These are phyloP conservation scores for Chloroclysta siterata DNA, from an alignment of 2,888 invertebrate genomes.

Conservation along the genomic window DNA sequence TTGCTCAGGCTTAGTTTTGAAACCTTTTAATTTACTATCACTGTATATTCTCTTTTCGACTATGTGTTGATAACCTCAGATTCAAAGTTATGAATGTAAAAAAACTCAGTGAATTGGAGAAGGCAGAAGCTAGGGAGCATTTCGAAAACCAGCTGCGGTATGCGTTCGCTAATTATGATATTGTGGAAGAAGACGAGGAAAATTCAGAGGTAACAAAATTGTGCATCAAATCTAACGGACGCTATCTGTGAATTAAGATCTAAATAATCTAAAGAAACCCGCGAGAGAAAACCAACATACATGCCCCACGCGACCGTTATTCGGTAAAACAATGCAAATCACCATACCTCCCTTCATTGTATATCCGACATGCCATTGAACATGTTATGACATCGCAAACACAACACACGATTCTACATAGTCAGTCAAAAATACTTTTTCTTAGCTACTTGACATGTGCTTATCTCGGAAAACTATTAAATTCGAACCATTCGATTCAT, in stretches of 20 bases:
- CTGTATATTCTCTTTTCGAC: background rate
- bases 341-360: conserved; percentile 56
- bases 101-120: conserved; percentile 61
- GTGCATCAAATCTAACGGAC: background rate
- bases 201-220: conserved; percentile 63
- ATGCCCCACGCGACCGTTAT: conserved; percentile 60
- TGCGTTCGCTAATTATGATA: conserved; percentile 73
- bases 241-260: background rate
- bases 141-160: conserved; percentile 76
- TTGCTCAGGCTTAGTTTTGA: conserved; percentile 23
- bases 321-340: conserved; percentile 54
- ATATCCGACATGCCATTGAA: conserved; percentile 60
- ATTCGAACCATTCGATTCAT: background rate
- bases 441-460: conserved; percentile 55
- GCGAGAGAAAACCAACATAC: no score
- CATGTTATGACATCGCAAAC: conserved; percentile 57
- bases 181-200: conserved; percentile 71
- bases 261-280: background rate
- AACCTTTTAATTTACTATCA: background rate
- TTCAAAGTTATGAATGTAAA: conserved; percentile 38
- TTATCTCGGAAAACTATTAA: conserved; percentile 39
- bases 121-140: conserved; percentile 68
- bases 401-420: conserved; percentile 51
- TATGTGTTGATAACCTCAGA: background rate
- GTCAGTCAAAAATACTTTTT: conserved; percentile 69